phyloP scores from a whole-genome alignment of 2,888 invertebrate genomes.

The Choristoneura rosaceana region DNA sequence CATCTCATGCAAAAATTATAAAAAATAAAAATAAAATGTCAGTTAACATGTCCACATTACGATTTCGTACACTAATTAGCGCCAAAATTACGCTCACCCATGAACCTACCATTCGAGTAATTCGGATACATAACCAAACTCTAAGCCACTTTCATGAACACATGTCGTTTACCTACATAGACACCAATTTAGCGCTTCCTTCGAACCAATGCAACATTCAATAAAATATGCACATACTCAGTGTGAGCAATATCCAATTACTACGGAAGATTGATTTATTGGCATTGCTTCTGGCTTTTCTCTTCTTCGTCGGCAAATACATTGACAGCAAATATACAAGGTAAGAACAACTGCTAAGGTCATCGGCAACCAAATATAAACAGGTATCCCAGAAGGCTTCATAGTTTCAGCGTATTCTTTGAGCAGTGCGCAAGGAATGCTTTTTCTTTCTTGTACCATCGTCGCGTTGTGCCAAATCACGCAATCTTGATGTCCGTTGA shows the following conservation, averaged over 20 bases:
- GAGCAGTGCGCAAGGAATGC: conserved; percentile 70
- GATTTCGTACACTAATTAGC: conserved; percentile 24
- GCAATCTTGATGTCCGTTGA: conserved; percentile 69
- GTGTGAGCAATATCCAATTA: conserved; percentile 63
- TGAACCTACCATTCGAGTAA: conserved; percentile 4
- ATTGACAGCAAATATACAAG: conserved; percentile 65
- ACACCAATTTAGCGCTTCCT: conserved; percentile 16
- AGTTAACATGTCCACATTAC: no score
- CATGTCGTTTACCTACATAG: conserved; percentile 36
- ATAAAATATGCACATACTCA: conserved; percentile 43
- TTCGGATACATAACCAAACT: conserved; percentile 1
- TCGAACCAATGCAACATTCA: conserved; percentile 13
- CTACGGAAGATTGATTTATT: conserved; percentile 56
- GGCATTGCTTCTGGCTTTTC: conserved; percentile 57
- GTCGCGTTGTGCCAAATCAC: conserved; percentile 75
- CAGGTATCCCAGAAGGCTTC: conserved; percentile 67
- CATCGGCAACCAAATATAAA: conserved; percentile 74
- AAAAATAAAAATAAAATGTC: no score
- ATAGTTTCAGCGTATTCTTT: conserved; percentile 73
- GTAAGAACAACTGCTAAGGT: conserved; percentile 61
- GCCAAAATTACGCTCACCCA: conserved; percentile 6
- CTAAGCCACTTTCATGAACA: conserved; percentile 37
- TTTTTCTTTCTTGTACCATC: conserved; percentile 58
- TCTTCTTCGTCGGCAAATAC: conserved; percentile 61
- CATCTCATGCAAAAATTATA: no score